Evolutionary conservation across 2,888 invertebrate genomes (phyloP).

Genomic region (Tetragnatha montana): DNA sequence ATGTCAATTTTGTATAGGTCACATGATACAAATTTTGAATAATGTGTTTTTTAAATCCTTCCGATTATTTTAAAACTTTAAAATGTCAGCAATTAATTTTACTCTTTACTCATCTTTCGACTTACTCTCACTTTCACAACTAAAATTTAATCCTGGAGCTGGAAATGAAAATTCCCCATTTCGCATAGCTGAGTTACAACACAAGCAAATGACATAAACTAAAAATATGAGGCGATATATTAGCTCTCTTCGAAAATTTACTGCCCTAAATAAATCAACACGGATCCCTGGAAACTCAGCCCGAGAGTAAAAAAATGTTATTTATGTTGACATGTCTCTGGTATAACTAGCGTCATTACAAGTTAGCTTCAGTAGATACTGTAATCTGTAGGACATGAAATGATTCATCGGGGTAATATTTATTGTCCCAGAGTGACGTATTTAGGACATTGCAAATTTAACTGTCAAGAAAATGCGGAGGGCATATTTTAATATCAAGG

Average conservation of each 20-base stretch:
- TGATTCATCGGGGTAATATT: neutral
- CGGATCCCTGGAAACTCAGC: neutral
- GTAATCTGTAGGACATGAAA: neutral
- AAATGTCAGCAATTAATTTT: too few relatives aligned
- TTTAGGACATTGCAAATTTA: conserved; percentile 9
- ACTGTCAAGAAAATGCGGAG: neutral
- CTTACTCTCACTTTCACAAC: too few relatives aligned
- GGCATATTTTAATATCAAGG: too few relatives aligned
- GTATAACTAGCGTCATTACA: neutral
- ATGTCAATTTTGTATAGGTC: too few relatives aligned
- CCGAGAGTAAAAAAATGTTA: neutral
- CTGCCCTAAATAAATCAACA: neutral
- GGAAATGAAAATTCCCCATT: neutral
- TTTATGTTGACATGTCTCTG: neutral
- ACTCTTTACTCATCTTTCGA: too few relatives aligned
- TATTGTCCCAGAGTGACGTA: neutral
- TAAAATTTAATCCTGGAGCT: too few relatives aligned
- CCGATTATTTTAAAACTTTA: too few relatives aligned
- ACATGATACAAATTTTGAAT: too few relatives aligned
- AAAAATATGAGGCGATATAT: neutral
- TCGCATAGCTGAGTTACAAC: neutral
- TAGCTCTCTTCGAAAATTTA: neutral
- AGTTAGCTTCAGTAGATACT: neutral
- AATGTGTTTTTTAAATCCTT: too few relatives aligned
- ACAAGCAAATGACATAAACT: neutral